A percentile compares a stretch with the other conserved stretches of the same genome.
These are phyloP conservation scores for Onychomys arenicola DNA, from an alignment of 2,797 vertebrate genomes.

Conservation along the genomic window DNA sequence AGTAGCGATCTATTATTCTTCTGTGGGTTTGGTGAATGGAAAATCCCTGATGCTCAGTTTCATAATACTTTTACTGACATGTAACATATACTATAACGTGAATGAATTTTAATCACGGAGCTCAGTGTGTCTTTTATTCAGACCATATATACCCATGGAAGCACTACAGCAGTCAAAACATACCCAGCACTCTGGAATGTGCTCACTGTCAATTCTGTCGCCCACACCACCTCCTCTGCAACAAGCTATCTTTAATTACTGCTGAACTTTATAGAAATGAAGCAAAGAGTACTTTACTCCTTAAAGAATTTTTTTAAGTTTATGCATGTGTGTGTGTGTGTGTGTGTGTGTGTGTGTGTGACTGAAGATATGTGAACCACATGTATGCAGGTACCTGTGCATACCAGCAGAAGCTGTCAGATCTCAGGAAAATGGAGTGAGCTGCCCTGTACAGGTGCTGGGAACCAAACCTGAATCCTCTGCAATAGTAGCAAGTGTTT, in stretches of 20 bases:
- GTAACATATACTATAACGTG: not conserved
- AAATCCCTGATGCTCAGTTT: slow-evolving; percentile 11
- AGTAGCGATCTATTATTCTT: not conserved
- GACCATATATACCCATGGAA: not conserved
- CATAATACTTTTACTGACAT: not conserved
- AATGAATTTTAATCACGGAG: not conserved
- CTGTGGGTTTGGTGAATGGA: not conserved
- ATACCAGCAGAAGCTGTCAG: not conserved
- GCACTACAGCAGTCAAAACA: not conserved
- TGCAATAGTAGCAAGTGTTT: not conserved
- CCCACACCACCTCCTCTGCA: not conserved
- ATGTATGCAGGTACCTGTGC: not conserved
- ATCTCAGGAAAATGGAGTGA: not conserved
- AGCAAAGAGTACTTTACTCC: not conserved
- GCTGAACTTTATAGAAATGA: slow-evolving; percentile 8
- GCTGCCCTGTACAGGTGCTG: not conserved
- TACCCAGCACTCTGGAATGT: not conserved
- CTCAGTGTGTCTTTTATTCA: not conserved
- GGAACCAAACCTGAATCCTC: not conserved
- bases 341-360: not conserved
- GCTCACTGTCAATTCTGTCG: not conserved
- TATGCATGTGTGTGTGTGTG: not conserved
- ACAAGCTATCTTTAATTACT: not conserved
- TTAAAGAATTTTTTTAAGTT: not conserved
- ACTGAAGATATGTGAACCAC: not conserved